Evolutionary conservation across 2,888 invertebrate species (phyloP).

Genomic region (Pristionchus mayeri): DNA sequence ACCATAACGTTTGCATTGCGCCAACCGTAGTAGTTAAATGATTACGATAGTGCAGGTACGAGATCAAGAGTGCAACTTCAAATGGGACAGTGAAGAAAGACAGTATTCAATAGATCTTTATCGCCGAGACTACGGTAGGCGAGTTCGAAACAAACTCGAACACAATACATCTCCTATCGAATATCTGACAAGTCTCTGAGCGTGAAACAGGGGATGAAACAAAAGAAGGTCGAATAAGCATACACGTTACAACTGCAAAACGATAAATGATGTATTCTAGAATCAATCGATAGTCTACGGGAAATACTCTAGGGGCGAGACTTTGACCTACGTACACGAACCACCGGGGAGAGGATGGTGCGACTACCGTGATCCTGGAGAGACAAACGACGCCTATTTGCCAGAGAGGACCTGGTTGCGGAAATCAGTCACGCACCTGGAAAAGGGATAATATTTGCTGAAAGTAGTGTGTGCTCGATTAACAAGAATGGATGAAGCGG

Average conservation of each 20-base stretch:
- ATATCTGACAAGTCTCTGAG: conserved; percentile 46
- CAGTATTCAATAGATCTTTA: conserved; percentile 42
- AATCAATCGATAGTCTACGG: conserved; percentile 41
- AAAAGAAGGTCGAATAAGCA: conserved; percentile 35
- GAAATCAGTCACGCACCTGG: conserved; percentile 46
- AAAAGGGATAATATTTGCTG: not conserved
- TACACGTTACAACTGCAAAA: conserved; percentile 41
- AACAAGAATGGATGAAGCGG: not conserved
- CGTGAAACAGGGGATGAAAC: conserved; percentile 25
- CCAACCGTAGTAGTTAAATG: too few relatives aligned
- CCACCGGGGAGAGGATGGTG: conserved; percentile 20
- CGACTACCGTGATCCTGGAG: conserved; percentile 40
- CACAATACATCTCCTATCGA: conserved; percentile 45
- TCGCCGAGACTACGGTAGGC: conserved; percentile 42
- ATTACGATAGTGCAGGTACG: conserved; percentile 39
- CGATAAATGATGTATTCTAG: conserved; percentile 26
- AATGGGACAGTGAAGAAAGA: not conserved
- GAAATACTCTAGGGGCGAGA: not conserved
- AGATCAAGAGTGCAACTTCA: conserved; percentile 24
- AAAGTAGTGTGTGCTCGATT: not conserved
- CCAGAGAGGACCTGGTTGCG: conserved; percentile 47
- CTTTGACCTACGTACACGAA: conserved; percentile 23
- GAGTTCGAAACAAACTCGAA: conserved; percentile 24
- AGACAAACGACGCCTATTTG: conserved; percentile 36
- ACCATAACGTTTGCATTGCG: too few relatives aligned